These are phyloP conservation scores for Ornithoptera priamus DNA, from an alignment of 2,888 invertebrate species.

Conservation along the genomic window DNA sequence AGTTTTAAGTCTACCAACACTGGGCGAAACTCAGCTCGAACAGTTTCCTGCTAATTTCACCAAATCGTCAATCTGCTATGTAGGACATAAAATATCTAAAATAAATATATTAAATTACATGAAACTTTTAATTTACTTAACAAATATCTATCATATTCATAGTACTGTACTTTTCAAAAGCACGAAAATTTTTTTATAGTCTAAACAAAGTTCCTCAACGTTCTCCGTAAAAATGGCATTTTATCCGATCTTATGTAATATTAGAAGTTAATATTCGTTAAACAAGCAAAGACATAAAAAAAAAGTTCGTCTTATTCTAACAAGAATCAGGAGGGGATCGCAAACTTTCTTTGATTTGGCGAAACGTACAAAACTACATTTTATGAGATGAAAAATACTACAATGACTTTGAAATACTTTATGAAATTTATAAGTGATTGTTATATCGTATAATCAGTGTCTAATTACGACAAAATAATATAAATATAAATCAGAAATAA, in stretches of 20 bases:
- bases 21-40: too few species aligned
- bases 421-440: neutral
- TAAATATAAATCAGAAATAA: neutral
- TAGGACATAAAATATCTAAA: too few species aligned
- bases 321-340: constrained; percentile 23
- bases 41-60: too few species aligned
- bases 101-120: too few species aligned
- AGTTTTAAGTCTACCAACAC: too few species aligned
- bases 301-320: constrained; percentile 13
- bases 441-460: neutral
- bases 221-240: neutral
- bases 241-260: neutral
- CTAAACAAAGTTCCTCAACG: neutral
- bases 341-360: constrained; percentile 22
- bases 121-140: too few species aligned
- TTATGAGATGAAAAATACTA: neutral
- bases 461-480: neutral
- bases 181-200: neutral
- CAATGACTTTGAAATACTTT: neutral
- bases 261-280: constrained; percentile 22
- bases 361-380: constrained; percentile 12
- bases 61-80: too few species aligned
- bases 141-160: too few species aligned
- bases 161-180: neutral
- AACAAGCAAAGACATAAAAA: constrained; percentile 19